These are phyloP conservation scores for Dasypogon diadema DNA, from an alignment of 2,888 invertebrate genomes.

Conservation along the genomic window DNA sequence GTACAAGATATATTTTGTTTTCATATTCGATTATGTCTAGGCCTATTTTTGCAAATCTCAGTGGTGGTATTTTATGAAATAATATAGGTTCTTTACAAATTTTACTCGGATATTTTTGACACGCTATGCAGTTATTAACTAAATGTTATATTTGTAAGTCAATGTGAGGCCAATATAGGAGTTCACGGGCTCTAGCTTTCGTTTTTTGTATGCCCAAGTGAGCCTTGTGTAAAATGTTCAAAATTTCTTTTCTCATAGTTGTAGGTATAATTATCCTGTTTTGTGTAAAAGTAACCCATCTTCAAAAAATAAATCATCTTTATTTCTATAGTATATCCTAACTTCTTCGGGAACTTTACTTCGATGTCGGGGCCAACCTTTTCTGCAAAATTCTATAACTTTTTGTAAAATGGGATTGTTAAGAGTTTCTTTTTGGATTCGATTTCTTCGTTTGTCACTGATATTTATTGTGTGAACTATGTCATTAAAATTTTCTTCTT, in stretches of 20 bases:
- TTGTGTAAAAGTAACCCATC: slow-evolving; percentile 19
- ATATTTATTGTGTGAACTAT: slow-evolving; percentile 56
- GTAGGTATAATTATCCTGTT: slow-evolving; percentile 14
- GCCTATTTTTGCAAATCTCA: too few relatives aligned
- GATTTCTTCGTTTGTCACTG: slow-evolving; percentile 25
- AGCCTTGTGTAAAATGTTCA: slow-evolving; percentile 15
- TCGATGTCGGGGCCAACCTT: background rate
- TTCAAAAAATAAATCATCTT: background rate
- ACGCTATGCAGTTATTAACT: too few relatives aligned
- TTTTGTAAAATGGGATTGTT: slow-evolving; percentile 32
- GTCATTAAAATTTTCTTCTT: slow-evolving; percentile 41
- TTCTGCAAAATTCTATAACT: slow-evolving; percentile 20
- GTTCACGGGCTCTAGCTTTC: slow-evolving; percentile 40
- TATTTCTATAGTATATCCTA: background rate
- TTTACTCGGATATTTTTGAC: too few relatives aligned
- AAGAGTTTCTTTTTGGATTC: slow-evolving; percentile 49
- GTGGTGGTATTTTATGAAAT: too few relatives aligned
- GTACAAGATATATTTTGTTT: too few relatives aligned
- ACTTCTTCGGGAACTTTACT: background rate
- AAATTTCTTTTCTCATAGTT: background rate
- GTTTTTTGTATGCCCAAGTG: slow-evolving; percentile 51
- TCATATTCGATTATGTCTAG: too few relatives aligned
- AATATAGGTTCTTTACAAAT: too few relatives aligned
- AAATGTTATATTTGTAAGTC: too few relatives aligned
- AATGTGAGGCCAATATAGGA: too few relatives aligned